Conservation (phyloP, 2,797 vertebrate species). For the Phataginus tricuspis region DNA sequence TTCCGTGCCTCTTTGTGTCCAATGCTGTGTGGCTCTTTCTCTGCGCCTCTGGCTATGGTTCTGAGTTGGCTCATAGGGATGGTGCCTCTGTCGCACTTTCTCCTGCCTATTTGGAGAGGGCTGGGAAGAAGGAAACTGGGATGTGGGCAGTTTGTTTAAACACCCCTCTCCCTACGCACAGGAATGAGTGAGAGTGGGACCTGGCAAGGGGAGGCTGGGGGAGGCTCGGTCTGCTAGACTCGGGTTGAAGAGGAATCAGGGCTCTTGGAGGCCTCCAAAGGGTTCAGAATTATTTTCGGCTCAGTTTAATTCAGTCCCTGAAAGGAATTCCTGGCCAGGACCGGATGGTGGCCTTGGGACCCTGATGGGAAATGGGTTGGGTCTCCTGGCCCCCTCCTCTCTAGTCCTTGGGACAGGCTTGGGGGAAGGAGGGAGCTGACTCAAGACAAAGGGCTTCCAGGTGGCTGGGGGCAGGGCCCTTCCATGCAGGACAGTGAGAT, state of each 20-base stretch:
- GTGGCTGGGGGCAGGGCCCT: conserved; percentile 11
- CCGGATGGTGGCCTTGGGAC: conserved; percentile 68
- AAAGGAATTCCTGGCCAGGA: conserved; percentile 72
- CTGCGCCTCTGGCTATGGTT: not conserved
- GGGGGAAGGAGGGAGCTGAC: not conserved
- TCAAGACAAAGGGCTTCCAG: conserved; percentile 63
- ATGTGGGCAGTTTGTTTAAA: not conserved
- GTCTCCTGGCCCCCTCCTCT: conserved; percentile 26
- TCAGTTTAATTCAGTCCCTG: conserved; percentile 56
- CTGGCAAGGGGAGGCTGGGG: not conserved
- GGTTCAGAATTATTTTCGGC: conserved; percentile 59
- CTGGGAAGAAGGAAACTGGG: not conserved
- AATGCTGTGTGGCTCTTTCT: not conserved
- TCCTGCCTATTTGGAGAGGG: not conserved
- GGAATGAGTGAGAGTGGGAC: not conserved
- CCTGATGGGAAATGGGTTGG: conserved; percentile 68
- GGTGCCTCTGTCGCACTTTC: not conserved
- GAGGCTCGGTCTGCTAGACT: not conserved
- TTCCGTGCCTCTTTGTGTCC: not conserved
- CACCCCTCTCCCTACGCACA: not conserved
- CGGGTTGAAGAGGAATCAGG: not conserved
- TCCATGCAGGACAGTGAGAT: not conserved
- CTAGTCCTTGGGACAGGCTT: not conserved
- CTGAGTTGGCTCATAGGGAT: not conserved
- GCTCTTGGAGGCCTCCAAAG: conserved; percentile 23